Evolutionary conservation across 1,140 invertebrate species (phyloP).

Genomic region (Chironomus striatipennis): DNA sequence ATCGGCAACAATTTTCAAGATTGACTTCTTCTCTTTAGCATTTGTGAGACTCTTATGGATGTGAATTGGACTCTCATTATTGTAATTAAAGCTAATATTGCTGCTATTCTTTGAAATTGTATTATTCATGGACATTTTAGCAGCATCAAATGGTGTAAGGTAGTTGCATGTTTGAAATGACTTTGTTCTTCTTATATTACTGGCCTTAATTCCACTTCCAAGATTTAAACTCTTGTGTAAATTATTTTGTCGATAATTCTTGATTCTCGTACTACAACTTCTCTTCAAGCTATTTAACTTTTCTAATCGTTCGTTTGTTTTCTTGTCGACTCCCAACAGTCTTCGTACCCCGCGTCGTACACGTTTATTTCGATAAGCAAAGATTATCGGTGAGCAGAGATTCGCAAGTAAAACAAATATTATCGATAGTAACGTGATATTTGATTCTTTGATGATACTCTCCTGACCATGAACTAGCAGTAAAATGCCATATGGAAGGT

Average conservation of each 20-base stretch:
- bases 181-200: conserved; percentile 28
- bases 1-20: not conserved
- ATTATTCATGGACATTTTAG: not conserved
- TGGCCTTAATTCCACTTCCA: conserved; percentile 32
- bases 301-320: conserved; percentile 32
- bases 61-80: not conserved
- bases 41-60: not conserved
- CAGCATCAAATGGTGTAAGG: conserved; percentile 30
- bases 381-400: conserved; percentile 64
- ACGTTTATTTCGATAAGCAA: conserved; percentile 65
- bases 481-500: conserved; percentile 55
- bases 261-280: conserved; percentile 26
- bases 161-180: conserved; percentile 35
- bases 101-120: not conserved
- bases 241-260: conserved; percentile 27
- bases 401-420: conserved; percentile 58
- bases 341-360: conserved; percentile 61
- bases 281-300: conserved; percentile 34
- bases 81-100: not conserved
- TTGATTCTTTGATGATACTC: conserved; percentile 31
- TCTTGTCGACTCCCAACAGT: conserved; percentile 45
- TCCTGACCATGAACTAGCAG: conserved; percentile 42
- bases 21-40: conserved; percentile 1
- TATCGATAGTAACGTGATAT: conserved; percentile 44
- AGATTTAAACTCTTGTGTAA: conserved; percentile 24